Conservation (phyloP, 1,140 invertebrate genomes). For the Drosophila kanapiae region DNA sequence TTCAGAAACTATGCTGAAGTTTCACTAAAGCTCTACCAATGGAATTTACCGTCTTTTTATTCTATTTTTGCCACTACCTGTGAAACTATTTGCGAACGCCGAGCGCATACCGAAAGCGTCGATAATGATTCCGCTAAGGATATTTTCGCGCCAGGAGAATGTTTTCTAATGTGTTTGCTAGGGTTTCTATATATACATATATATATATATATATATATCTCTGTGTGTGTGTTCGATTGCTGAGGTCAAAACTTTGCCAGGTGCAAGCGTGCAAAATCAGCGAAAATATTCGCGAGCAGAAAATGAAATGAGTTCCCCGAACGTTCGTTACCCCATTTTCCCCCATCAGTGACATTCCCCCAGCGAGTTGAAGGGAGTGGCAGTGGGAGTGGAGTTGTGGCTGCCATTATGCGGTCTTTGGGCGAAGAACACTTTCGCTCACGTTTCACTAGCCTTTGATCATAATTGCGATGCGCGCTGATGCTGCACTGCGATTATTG, state of each 20-base stretch:
- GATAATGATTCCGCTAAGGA: slow-evolving; percentile 66
- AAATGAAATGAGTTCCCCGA: slow-evolving; percentile 54
- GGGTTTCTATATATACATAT: not conserved
- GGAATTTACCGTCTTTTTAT: slow-evolving; percentile 12
- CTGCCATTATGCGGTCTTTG: slow-evolving; percentile 56
- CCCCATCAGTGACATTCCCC: slow-evolving; percentile 3
- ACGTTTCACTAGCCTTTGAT: slow-evolving; percentile 33
- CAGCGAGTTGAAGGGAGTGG: slow-evolving; percentile 28
- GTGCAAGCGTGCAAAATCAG: slow-evolving; percentile 65
- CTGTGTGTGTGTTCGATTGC: slow-evolving; percentile 22
- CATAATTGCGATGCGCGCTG: slow-evolving; percentile 49
- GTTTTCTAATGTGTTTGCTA: slow-evolving; percentile 43
- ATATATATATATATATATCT: not conserved
- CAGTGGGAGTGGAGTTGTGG: slow-evolving; percentile 4
- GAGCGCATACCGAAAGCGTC: slow-evolving; percentile 47
- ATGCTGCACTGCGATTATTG: slow-evolving; percentile 37
- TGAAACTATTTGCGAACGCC: slow-evolving; percentile 59
- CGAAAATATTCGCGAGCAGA: slow-evolving; percentile 57
- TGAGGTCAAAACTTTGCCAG: slow-evolving; percentile 59
- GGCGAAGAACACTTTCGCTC: slow-evolving; percentile 45
- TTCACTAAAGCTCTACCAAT: slow-evolving; percentile 10
- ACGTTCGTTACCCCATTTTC: slow-evolving; percentile 5
- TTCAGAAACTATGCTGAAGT: slow-evolving; percentile 52
- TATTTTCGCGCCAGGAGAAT: slow-evolving; percentile 53
- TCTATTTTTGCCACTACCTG: slow-evolving; percentile 23